These are phyloP conservation scores for Coelogynopora nodosa DNA, from an alignment of 2,888 invertebrate species.

Conservation along the genomic window DNA sequence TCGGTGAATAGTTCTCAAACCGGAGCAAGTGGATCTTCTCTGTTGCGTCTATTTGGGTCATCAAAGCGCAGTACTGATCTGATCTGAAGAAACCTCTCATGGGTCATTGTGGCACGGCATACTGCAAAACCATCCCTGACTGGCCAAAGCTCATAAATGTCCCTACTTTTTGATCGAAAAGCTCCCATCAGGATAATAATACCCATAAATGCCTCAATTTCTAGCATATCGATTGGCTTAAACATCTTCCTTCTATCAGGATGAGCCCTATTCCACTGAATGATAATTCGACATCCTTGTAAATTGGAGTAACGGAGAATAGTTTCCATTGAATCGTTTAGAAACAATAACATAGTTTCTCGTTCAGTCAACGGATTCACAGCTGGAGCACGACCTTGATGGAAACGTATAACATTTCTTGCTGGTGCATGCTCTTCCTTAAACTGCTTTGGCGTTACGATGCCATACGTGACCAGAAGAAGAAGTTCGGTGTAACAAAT, in stretches of 20 bases:
- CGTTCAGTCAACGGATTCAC: not conserved
- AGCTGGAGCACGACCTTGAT: not conserved
- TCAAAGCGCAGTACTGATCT: constrained; percentile 5
- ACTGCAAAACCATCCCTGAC: constrained; percentile 2
- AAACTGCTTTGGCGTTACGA: not conserved
- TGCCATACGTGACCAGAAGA: not conserved
- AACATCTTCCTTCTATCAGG: not conserved
- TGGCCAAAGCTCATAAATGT: constrained; percentile 3
- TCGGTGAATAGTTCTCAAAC: not conserved
- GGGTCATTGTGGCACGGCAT: not conserved
- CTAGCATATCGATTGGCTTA: not conserved
- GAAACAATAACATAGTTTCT: not conserved
- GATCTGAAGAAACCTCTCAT: constrained; percentile 7
- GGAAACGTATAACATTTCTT: not conserved
- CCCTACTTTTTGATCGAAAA: constrained; percentile 6
- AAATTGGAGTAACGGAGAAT: not conserved
- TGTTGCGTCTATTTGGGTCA: not conserved
- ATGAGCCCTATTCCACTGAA: not conserved
- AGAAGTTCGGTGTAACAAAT: not conserved
- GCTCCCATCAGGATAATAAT: constrained; percentile 14
- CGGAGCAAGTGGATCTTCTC: constrained; percentile 25
- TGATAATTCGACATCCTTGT: not conserved
- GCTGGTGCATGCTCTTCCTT: not conserved
- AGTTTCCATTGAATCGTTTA: not conserved
- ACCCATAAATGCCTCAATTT: not conserved